Evolutionary conservation across 2,888 invertebrate species (phyloP), one percentile per base, ranked within the genome.

Genomic region (Serrognathus titanus): DNA sequence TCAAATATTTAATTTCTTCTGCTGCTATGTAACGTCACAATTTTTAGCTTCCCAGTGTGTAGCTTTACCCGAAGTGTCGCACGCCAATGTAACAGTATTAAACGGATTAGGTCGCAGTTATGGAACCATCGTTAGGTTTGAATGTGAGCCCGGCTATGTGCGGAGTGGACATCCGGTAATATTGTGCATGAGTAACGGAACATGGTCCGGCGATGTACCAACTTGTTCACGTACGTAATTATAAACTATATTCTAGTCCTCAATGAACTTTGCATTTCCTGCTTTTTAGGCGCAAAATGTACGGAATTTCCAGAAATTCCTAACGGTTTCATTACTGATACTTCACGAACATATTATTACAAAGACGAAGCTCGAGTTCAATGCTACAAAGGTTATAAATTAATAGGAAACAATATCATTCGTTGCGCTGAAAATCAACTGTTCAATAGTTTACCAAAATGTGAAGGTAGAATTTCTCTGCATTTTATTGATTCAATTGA

Each of bases 151-250:
- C 5, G 95, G 95, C 2, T 95, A 94, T 71, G 87, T 92, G 53
- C 83, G 95, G 64, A 87, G 85, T 64, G 95, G 95, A 35, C 89
- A 91, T 71, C 95, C 95, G 11, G 94, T 94, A 3, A 84, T 95
- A 41, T 84, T 94, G 38, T 96, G 95, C 75, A 94, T 94, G 93
- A 94, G 94, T 71, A 94, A 95, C 71, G 95, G 95, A 50, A 94
- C 94, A 8, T 96, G 95, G 95, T 94, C 94, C 58, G 93, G 92
- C 57, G 87, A 90, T 65, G 92, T 94, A 3, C 95, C 95, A 1
- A 86, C 87, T 4, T 95, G 95, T 76, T 85, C 91, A 37, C 85
- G 93, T 79, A 82, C 80, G 82, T 76, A 6, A 36, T 43, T 57
- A 40, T 40, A 52, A 6, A 36, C 38, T 57, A 40, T 40, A 52